Percentiles rank a stretch among this genome's conserved stretches.
phyloP scores from a whole-genome alignment of 2,113 vertebrate species.

The Rhodinocichla rosea region DNA sequence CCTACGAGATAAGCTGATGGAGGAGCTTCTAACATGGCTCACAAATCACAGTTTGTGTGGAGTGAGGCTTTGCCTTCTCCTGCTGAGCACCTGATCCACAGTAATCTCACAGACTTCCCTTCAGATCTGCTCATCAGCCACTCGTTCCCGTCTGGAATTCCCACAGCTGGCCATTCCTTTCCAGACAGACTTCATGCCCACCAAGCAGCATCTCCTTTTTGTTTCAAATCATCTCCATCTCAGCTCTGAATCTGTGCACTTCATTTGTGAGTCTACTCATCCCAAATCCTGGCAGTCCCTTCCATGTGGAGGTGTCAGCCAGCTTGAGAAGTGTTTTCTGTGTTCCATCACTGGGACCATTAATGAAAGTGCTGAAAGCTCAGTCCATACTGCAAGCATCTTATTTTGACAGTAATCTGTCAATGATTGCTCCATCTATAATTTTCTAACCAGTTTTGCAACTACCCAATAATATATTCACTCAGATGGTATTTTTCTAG shows the following conservation, averaged over 20 bases:
- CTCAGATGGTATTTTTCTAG: conserved; percentile 4
- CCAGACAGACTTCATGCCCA: fast-evolving
- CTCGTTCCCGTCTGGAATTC: background rate
- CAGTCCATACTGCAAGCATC: background rate
- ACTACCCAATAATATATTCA: conserved; percentile 9
- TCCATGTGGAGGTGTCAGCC: background rate
- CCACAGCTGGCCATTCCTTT: background rate
- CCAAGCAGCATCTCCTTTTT: background rate
- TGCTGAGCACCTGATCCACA: background rate
- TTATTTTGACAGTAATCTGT: conserved; percentile 47
- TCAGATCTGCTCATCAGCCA: background rate
- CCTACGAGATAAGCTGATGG: background rate
- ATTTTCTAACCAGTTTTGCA: conserved; percentile 32
- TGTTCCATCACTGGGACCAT: background rate
- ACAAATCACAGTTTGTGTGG: background rate
- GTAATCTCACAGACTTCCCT: background rate
- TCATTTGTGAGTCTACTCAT: background rate
- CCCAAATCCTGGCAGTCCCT: background rate
- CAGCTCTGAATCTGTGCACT: background rate
- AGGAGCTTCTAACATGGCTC: background rate
- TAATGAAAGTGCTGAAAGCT: conserved; percentile 27
- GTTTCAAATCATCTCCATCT: background rate
- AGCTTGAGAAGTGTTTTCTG: background rate
- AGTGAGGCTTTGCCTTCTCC: background rate
- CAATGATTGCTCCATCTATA: conserved; percentile 45